Evolutionary conservation across 1,140 invertebrate species (phyloP).

Genomic region (Idris sp.): DNA sequence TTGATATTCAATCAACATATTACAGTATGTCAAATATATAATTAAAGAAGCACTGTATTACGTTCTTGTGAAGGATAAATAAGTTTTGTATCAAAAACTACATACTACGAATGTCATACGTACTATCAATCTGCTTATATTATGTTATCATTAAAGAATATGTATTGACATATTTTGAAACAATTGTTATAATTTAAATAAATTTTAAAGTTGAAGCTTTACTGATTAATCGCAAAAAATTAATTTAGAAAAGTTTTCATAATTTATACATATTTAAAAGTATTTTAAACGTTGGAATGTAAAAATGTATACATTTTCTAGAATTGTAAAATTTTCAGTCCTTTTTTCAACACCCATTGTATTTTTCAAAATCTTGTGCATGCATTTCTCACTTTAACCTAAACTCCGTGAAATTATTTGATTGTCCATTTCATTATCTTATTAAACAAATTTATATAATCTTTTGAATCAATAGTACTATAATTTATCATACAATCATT

Average conservation of each 20-base stretch:
- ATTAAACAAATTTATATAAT: slow-evolving; percentile 69
- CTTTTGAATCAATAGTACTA: slow-evolving; percentile 69
- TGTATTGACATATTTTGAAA: no score
- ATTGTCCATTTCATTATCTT: slow-evolving; percentile 62
- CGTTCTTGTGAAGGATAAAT: slow-evolving; percentile 33
- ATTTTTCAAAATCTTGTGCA: no score
- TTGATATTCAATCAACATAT: slow-evolving; percentile 41
- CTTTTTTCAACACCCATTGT: no score
- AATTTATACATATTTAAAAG: no score
- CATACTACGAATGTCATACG: no score
- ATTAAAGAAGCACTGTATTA: slow-evolving; percentile 21
- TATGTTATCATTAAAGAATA: slow-evolving; percentile 10
- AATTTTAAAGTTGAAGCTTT: no score
- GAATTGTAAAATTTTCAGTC: no score
- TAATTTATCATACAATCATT: slow-evolving; percentile 67
- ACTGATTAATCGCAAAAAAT: no score
- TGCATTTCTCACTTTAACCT: no score
- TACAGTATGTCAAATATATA: slow-evolving; percentile 51
- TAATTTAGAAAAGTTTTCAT: no score
- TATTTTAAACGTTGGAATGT: no score
- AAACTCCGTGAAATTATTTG: slow-evolving; percentile 13
- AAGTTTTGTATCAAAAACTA: slow-evolving; percentile 48
- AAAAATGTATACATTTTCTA: no score
- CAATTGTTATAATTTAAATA: not conserved
- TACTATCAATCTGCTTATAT: slow-evolving; percentile 11